These are phyloP conservation scores for Machimus atricapillus DNA, from an alignment of 2,888 invertebrate genomes.

Conservation along the genomic window DNA sequence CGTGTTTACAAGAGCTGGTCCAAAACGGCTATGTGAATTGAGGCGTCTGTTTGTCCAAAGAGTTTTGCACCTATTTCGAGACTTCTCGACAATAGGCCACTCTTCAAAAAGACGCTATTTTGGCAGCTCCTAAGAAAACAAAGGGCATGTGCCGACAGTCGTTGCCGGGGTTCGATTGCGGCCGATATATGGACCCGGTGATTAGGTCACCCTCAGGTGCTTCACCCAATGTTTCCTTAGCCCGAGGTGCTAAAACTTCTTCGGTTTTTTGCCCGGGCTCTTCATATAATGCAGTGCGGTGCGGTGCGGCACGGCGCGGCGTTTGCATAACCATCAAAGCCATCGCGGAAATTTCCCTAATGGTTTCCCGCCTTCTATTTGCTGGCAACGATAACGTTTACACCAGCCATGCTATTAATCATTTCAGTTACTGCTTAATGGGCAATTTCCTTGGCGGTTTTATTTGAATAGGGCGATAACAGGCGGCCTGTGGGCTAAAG, in stretches of 20 bases:
- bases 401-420: constrained; percentile 14
- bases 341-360: constrained; percentile 25
- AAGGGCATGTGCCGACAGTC: neutral
- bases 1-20: neutral
- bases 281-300: neutral
- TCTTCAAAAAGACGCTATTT: neutral
- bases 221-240: neutral
- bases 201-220: neutral
- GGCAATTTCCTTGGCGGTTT: constrained; percentile 19
- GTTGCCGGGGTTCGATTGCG: neutral
- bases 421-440: constrained; percentile 31
- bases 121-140: neutral
- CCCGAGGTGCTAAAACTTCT: constrained; percentile 22
- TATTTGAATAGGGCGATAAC: constrained; percentile 27
- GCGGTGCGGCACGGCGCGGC: neutral
- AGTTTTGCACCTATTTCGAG: constrained; percentile 21
- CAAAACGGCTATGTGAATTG: constrained; percentile 15
- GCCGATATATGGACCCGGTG: neutral
- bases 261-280: neutral
- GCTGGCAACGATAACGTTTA: constrained; percentile 25
- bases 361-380: constrained; percentile 32
- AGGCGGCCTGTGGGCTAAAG: neutral
- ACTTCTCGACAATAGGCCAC: neutral
- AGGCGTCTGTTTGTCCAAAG: neutral
- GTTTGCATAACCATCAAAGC: neutral